Evolutionary conservation across 2,113 vertebrate genomes (phyloP).

Genomic region (Argyrosomus japonicus): DNA sequence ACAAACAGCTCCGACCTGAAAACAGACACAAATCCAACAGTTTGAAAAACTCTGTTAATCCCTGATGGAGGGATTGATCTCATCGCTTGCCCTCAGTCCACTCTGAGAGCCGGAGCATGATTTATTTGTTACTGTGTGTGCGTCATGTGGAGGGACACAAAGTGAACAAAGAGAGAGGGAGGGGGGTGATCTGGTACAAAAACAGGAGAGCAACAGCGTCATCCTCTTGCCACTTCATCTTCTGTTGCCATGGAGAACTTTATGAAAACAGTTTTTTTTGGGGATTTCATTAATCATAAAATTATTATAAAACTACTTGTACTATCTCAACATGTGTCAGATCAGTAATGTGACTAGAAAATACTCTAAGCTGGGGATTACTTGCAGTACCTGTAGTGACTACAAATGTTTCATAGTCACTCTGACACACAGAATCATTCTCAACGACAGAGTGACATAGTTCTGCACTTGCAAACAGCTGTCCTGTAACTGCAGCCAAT

Average conservation of each 20-base stretch:
- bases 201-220: constrained; percentile 16
- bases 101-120: neutral
- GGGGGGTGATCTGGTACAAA: neutral
- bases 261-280: constrained; percentile 1
- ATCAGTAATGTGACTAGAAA: neutral
- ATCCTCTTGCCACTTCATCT: neutral
- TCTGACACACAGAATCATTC: neutral
- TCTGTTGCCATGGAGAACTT: constrained; percentile 53
- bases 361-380: neutral
- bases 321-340: neutral
- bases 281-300: constrained; percentile 1
- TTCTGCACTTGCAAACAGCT: neutral
- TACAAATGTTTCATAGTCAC: neutral
- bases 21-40: neutral
- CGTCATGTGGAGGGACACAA: constrained; percentile 23
- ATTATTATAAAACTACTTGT: neutral
- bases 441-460: neutral
- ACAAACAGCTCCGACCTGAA: neutral
- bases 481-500: neutral
- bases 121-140: neutral
- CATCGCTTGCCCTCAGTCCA: neutral
- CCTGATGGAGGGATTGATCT: neutral
- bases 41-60: neutral
- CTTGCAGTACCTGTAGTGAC: neutral
- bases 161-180: neutral